Evolutionary conservation across 2,888 invertebrate species (phyloP).

Genomic region (Imbricaverruca yamaguchii): DNA sequence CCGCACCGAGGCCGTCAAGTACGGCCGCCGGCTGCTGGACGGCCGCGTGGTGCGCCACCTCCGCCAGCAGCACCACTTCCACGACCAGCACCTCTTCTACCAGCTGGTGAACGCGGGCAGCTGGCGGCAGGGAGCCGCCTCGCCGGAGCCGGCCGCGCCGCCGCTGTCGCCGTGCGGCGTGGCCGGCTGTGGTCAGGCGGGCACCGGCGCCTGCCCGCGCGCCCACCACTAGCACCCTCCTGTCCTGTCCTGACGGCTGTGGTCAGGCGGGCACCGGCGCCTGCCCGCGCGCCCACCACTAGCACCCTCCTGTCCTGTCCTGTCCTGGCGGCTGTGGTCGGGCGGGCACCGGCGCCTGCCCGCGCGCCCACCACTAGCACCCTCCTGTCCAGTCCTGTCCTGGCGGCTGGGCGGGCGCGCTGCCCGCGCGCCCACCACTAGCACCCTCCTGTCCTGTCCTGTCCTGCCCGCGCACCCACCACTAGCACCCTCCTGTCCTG

Average conservation of each 20-base stretch:
- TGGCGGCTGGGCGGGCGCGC: not conserved
- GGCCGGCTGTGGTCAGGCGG: not conserved
- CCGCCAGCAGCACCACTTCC: constrained; percentile 74
- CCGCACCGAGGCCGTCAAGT: constrained; percentile 67
- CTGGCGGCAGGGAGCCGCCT: not conserved
- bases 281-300: not conserved
- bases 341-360: not conserved
- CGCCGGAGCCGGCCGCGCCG: not conserved
- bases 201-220: not conserved
- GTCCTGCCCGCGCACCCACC: not conserved
- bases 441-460: too few relatives aligned
- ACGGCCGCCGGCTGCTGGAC: constrained; percentile 73
- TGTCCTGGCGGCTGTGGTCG: not conserved
- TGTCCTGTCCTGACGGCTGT: not conserved
- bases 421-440: not conserved
- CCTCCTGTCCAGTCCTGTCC: too few relatives aligned
- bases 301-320: not conserved
- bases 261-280: not conserved
- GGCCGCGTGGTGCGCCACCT: constrained; percentile 79
- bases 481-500: too few relatives aligned
- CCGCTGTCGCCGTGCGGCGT: not conserved
- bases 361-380: too few relatives aligned
- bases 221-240: not conserved
- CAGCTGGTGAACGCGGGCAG: constrained; percentile 3
- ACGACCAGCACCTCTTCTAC: constrained; percentile 68